phyloP scores from a whole-genome alignment of 2,888 invertebrate species.

The Athrips mouffetella region DNA sequence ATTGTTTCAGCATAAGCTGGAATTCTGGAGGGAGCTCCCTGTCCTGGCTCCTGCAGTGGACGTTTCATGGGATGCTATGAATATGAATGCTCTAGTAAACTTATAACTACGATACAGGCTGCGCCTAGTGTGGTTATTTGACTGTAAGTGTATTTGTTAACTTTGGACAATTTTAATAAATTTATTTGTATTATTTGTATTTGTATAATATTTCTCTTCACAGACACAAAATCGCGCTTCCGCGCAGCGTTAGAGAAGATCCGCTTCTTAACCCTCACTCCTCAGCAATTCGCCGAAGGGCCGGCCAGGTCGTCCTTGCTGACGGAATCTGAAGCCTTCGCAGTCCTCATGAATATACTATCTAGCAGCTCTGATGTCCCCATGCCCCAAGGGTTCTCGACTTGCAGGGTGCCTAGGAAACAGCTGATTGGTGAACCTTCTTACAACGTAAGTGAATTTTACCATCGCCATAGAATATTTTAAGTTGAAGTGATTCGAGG shows the following conservation, averaged over 20 bases:
- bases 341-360: conserved; percentile 89
- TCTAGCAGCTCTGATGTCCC: conserved; percentile 82
- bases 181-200: no score
- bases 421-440: conserved; percentile 45
- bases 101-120: no score
- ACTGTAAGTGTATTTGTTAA: no score
- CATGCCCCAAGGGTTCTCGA: conserved; percentile 86
- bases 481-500: no score
- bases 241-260: conserved; percentile 86
- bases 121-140: no score
- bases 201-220: no score
- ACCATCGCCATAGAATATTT: background rate
- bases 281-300: conserved; percentile 90
- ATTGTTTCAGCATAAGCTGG: no score
- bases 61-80: no score
- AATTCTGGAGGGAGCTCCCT: no score
- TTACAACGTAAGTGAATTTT: conserved; percentile 36
- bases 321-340: conserved; percentile 86
- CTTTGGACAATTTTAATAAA: no score
- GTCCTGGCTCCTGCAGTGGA: no score
- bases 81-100: no score
- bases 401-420: conserved; percentile 17
- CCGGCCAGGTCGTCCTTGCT: conserved; percentile 87
- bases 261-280: conserved; percentile 86
- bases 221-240: conserved; percentile 41